phyloP scores from a whole-genome alignment of 2,113 vertebrate species.

The Plecturocebus donacophilus region DNA sequence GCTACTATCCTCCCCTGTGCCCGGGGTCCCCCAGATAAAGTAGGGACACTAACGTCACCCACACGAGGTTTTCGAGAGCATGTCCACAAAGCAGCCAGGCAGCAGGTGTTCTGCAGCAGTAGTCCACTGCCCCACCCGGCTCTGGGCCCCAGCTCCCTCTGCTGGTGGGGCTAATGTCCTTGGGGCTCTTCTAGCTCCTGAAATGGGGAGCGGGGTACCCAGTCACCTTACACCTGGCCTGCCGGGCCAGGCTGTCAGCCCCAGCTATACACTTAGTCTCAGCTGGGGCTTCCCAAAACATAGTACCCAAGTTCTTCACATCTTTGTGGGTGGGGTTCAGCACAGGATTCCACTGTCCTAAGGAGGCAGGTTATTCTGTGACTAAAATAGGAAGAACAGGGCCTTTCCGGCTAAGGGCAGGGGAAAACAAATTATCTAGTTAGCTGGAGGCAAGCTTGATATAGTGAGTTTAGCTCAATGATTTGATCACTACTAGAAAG shows the following conservation, averaged over 20 bases:
- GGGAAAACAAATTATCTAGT: background rate
- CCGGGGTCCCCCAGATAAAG: no score
- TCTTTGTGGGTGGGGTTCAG: background rate
- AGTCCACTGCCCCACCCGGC: background rate
- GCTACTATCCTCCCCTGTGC: background rate
- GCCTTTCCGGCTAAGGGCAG: background rate
- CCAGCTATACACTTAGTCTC: no score
- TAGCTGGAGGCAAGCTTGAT: background rate
- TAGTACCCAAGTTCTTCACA: no score
- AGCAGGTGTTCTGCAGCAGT: background rate
- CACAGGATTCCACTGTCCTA: background rate
- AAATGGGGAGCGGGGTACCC: background rate
- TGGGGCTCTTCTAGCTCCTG: background rate
- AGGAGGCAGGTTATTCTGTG: background rate
- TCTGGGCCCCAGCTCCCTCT: background rate
- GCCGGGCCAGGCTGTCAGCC: background rate
- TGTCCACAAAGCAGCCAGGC: no score
- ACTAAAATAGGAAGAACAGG: background rate
- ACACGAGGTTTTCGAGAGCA: background rate
- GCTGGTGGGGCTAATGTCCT: no score
- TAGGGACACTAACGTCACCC: fast-evolving
- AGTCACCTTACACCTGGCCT: background rate
- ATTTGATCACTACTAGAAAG: background rate
- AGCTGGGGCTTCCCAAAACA: no score
- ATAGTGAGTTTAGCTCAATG: background rate